phyloP scores from a whole-genome alignment of 2,888 invertebrate species.

The Spisula solida region DNA sequence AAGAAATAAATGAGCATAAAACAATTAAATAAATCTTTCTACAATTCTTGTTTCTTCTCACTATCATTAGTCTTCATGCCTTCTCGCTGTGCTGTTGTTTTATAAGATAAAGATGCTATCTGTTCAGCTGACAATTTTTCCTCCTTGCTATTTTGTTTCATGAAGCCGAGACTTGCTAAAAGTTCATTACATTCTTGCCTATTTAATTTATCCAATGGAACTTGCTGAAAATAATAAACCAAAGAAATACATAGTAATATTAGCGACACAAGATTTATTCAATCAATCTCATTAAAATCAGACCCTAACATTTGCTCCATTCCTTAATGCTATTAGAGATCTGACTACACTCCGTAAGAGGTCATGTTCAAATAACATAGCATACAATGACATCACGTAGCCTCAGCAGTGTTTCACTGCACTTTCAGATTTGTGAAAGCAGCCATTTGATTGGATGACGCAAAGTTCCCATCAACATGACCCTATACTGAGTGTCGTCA shows the following conservation, averaged over 20 bases:
- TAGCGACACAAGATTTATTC: neutral
- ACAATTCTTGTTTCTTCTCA: conserved; percentile 15
- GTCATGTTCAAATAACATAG: no score
- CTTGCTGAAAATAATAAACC: conserved; percentile 85
- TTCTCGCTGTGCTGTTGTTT: conserved; percentile 26
- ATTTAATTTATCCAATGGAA: conserved; percentile 89
- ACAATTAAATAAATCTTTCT: neutral
- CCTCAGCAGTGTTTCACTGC: no score
- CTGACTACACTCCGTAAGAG: no score
- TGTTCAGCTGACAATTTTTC: conserved; percentile 71
- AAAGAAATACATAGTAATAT: neutral
- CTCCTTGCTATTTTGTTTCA: conserved; percentile 76
- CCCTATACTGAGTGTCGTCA: no score
- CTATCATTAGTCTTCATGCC: neutral
- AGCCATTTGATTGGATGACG: no score
- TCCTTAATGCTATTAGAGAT: no score
- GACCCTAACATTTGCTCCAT: no score
- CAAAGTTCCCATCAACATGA: no score
- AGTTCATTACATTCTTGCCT: conserved; percentile 92
- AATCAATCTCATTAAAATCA: no score
- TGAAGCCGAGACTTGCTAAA: conserved; percentile 79
- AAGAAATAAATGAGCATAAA: neutral
- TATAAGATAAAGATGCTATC: conserved; percentile 22
- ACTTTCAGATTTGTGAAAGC: no score
- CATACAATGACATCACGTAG: no score